Evolutionary conservation across 2,888 invertebrate species (phyloP), one percentile per base, ranked within the genome.

Genomic region (Cistogaster globosa): DNA sequence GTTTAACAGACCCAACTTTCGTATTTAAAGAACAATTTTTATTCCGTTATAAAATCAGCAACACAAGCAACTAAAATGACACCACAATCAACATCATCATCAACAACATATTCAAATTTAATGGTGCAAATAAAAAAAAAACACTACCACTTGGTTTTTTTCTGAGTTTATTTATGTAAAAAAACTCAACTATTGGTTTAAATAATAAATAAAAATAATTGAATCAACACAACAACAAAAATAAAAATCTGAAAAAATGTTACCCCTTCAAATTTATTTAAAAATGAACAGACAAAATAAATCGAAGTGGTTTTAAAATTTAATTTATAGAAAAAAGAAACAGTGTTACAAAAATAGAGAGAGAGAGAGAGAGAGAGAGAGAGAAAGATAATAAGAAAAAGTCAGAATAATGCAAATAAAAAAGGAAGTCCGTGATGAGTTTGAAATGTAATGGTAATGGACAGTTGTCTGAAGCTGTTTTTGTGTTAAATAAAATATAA

Each of bases 51-150:
- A 58, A 58, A 60, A 53, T 32, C 53, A 62, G 38, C 12, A 36
- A 51, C 16, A 63, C 42, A 69, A 9, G 32, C 38, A 55, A 55
- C 69, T 26, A 62, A 67, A 67, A 58, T 48, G 14, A 32, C n/a
- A 62, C 12, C 42, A 71, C 62, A 78, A 55, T 71, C 62, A 78
- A 32, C 6, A 55, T 63, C 62, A 78, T 5, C 6, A 32, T 32
- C 32, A 32, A 78, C 78, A 78, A 78, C 69, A 78, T 71, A 83
- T 79, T 83, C 69, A 83, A 83, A 79, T 18, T 72, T 78, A 83
- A 83, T 83, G 83, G 75, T 20, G 57, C 79, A 83, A 69, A 79
- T 69, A 83, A 0, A 51, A 58, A 79, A 75, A 83, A 0, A 51
- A 58, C 26, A 26, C 71, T 79, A 62, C 78, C 78, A 74, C 57